Percentiles rank a stretch among this genome's conserved stretches.
phyloP scores from a whole-genome alignment of 2,113 vertebrate species.

The Entomyzon cyanotis region DNA sequence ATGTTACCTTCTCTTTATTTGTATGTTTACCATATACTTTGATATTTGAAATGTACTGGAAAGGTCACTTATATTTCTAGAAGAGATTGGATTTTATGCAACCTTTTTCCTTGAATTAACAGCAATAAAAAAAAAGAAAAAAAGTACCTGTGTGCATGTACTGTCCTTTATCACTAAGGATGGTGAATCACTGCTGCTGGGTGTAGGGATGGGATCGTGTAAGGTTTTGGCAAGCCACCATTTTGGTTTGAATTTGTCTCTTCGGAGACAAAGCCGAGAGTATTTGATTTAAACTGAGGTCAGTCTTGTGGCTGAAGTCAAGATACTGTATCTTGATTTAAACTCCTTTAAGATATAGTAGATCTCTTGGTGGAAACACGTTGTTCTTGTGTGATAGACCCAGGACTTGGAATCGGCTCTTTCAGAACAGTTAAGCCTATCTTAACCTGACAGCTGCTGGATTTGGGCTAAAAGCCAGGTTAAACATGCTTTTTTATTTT shows the following conservation, averaged over 20 bases:
- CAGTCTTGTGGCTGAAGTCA: neutral
- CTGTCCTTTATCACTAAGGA: slow-evolving; percentile 38
- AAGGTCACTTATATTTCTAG: slow-evolving; percentile 96
- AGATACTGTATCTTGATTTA: neutral
- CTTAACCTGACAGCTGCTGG: neutral
- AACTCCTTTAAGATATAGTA: neutral
- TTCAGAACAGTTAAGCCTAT: neutral
- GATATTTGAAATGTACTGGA: slow-evolving; percentile 93
- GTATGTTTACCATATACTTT: slow-evolving; percentile 96
- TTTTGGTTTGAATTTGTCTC: neutral
- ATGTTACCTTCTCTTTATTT: slow-evolving; percentile 83
- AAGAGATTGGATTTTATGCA: slow-evolving; percentile 94
- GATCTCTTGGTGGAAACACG: neutral
- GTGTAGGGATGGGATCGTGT: accelerated
- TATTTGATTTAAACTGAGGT: neutral
- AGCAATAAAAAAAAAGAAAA: slow-evolving; percentile 86
- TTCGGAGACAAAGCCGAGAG: neutral
- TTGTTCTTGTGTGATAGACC: neutral
- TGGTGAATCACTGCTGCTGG: neutral
- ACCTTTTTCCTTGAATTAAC: slow-evolving; percentile 90
- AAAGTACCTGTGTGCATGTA: slow-evolving; percentile 42
- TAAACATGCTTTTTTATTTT: neutral
- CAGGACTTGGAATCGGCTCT: neutral
- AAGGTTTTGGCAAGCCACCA: neutral
- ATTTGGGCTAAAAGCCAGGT: neutral